Evolutionary conservation across 1,140 invertebrate genomes (phyloP), one percentile per base, ranked within the genome.

Genomic region (Pogonomyrmex barbatus): DNA sequence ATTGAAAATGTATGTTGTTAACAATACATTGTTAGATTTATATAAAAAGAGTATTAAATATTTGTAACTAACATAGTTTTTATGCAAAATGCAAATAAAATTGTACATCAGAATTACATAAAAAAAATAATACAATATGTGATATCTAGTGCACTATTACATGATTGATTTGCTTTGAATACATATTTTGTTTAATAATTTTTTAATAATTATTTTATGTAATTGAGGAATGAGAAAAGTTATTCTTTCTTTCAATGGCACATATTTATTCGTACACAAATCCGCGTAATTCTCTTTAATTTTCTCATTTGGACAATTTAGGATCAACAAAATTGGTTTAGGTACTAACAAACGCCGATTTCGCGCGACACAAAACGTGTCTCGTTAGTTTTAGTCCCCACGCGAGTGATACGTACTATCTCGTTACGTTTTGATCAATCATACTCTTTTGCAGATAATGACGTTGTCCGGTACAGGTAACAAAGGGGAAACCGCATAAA

Each of bases 361-460:
- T 56, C n/a, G 12, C 54, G 54, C 54, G 24, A 39, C 47, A 42
- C 63, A 68, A 73, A 82, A 82, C 39, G 67, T 12, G 42, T 17
- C 67, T 73, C 79, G 79, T 73, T 58, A 82, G 54, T 73, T 82
- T 36, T 50, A 73, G 56, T 86, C 42, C 47, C 47, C 50, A n/a
- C n/a, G 58, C 67, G 45, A 77, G 45, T 54, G 82, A 77, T 77
- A 77, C 54, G 68, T 83, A 83, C 68, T 83, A 83, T 77, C 70
- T 62, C 71, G 82, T 77, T 83, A 75, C 79, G 45, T 71, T 68
- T 70, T 58, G 71, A 85, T 78, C 86, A 78, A 85, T 85, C 82
- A 73, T 65, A 78, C 63, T 82, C 73, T 86, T 90, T 90, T 87
- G 73, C 88, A 79, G 89, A 87, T 90, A 90, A 90, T 89, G 85